These are phyloP conservation scores for Crenuchus spilurus DNA, from an alignment of 2,797 vertebrate species.

Conservation along the genomic window DNA sequence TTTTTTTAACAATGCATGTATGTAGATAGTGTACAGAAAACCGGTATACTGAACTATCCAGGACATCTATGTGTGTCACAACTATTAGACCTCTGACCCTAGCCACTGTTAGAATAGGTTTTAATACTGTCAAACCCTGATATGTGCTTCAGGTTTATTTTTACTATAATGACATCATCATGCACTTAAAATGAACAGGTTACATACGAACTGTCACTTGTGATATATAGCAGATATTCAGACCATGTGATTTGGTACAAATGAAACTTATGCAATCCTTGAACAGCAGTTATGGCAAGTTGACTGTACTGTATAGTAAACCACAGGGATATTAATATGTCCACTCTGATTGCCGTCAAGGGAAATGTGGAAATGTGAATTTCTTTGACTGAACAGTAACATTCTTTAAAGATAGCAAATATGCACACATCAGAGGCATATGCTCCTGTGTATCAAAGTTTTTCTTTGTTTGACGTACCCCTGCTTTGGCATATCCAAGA, in stretches of 20 bases:
- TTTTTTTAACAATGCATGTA: conserved; percentile 35
- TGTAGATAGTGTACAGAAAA: conserved; percentile 34
- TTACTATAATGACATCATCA: conserved; percentile 50
- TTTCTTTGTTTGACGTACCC: conserved; percentile 1
- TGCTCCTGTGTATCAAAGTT: not conserved
- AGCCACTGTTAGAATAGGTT: conserved; percentile 33
- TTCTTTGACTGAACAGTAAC: not conserved
- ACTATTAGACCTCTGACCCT: conserved; percentile 6
- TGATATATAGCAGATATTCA: conserved; percentile 31
- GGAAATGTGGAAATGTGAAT: not conserved
- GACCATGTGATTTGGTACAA: not conserved
- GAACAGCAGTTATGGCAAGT: conserved; percentile 12
- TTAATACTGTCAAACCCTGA: conserved; percentile 30
- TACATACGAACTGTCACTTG: conserved; percentile 38
- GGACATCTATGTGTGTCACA: conserved; percentile 39
- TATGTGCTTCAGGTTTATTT: conserved; percentile 44
- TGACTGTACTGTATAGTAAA: conserved; percentile 28
- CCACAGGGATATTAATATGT: conserved; percentile 4
- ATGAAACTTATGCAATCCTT: conserved; percentile 5
- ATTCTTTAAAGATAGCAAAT: not conserved
- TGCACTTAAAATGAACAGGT: conserved; percentile 50
- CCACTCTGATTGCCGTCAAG: too few species aligned
- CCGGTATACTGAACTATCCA: conserved; percentile 37
- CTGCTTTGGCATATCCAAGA: not conserved
- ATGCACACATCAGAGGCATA: not conserved